Conservation (phyloP, 2,888 invertebrate species). For the Tachina grossa region DNA sequence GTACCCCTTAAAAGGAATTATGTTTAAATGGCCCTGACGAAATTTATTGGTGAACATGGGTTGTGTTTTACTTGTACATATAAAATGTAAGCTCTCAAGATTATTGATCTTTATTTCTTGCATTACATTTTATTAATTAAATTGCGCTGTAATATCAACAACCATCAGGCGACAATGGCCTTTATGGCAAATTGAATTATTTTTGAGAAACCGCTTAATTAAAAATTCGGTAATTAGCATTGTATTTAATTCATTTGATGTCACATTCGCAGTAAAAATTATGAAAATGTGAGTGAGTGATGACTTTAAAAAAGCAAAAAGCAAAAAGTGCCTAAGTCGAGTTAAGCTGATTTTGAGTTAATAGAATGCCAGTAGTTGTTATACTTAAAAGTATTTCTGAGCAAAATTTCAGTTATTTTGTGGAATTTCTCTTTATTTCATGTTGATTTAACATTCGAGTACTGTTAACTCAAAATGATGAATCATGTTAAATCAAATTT, state of each 20-base stretch:
- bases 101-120: conserved; percentile 2
- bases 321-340: no score
- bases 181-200: not conserved
- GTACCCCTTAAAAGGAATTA: conserved; percentile 25
- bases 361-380: no score
- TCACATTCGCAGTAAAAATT: no score
- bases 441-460: no score
- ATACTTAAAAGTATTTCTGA: no score
- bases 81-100: not conserved
- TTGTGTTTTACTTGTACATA: not conserved
- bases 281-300: no score
- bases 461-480: no score
- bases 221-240: not conserved
- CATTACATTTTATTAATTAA: not conserved
- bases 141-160: not conserved
- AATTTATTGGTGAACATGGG: conserved; percentile 6
- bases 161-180: not conserved
- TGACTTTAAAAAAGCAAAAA: no score
- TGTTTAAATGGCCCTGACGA: conserved; percentile 28
- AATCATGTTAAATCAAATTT: no score
- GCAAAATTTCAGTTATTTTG: no score
- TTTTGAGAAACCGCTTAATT: not conserved
- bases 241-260: not conserved
- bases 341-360: no score
- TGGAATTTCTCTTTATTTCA: no score